phyloP scores from a whole-genome alignment of 2,797 vertebrate genomes.

The Siniperca undulata region DNA sequence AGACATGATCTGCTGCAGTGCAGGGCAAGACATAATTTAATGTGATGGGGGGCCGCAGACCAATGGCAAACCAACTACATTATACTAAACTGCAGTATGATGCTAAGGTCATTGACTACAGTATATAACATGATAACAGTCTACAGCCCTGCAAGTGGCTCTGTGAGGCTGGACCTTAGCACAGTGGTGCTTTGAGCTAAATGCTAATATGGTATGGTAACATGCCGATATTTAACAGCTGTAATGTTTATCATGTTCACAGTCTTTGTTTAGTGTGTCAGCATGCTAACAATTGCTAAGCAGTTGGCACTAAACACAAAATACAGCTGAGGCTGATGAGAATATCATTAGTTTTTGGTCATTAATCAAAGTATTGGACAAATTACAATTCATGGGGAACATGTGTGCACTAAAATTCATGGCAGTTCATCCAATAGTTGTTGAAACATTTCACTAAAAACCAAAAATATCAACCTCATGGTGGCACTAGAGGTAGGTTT shows the following conservation, averaged over 20 bases:
- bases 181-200: neutral
- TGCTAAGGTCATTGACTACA: neutral
- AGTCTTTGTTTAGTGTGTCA: neutral
- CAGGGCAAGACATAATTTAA: conserved; percentile 26
- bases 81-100: conserved; percentile 4
- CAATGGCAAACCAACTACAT: neutral
- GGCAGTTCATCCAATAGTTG: too few relatives aligned
- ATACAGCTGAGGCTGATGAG: too few relatives aligned
- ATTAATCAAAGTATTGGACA: too few relatives aligned
- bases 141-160: neutral
- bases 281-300: neutral
- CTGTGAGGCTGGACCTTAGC: neutral
- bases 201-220: neutral
- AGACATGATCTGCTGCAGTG: conserved; percentile 32
- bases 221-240: neutral
- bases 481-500: too few relatives aligned
- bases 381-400: too few relatives aligned
- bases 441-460: too few relatives aligned
- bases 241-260: neutral
- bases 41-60: conserved; percentile 17
- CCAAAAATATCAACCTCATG: neutral
- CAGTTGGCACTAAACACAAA: neutral
- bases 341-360: too few relatives aligned
- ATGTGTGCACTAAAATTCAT: too few relatives aligned
- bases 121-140: neutral